A percentile compares a stretch with the other conserved stretches of the same genome.
These are phyloP conservation scores for Drosophila murphyi DNA, from an alignment of 1,140 invertebrate genomes.

Conservation along the genomic window DNA sequence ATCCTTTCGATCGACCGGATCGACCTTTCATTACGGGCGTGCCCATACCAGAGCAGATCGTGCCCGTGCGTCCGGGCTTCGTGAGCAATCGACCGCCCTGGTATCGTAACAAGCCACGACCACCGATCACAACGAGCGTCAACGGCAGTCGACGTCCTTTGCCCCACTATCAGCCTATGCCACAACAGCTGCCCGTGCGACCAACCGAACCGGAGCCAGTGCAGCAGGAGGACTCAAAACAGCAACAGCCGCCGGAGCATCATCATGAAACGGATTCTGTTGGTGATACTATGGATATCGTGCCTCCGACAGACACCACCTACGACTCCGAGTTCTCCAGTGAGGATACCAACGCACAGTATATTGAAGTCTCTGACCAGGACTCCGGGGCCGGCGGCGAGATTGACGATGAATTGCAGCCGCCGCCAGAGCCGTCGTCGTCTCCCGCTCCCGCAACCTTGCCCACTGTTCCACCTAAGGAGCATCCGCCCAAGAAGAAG, in stretches of 20 bases:
- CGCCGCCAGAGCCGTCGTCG: conserved; percentile 35
- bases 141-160: conserved; percentile 84
- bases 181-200: conserved; percentile 41
- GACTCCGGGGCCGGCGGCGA: conserved; percentile 63
- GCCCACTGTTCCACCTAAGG: conserved; percentile 23
- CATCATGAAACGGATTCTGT: conserved; percentile 24
- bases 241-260: conserved; percentile 20
- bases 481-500: conserved; percentile 62
- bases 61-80: conserved; percentile 86
- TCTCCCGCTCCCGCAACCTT: conserved; percentile 22
- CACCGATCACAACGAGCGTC: conserved; percentile 75
- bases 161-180: conserved; percentile 86
- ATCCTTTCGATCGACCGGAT: conserved; percentile 88
- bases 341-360: conserved; percentile 76
- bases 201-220: conserved; percentile 48
- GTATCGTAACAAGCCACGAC: conserved; percentile 86
- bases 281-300: conserved; percentile 41
- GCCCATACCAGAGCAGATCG: conserved; percentile 90
- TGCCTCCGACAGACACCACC: conserved; percentile 74
- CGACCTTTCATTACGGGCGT: conserved; percentile 88
- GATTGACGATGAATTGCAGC: conserved; percentile 58
- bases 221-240: conserved; percentile 31
- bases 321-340: conserved; percentile 82
- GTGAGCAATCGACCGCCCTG: conserved; percentile 87
- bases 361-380: conserved; percentile 79